phyloP scores from a whole-genome alignment of 1,140 invertebrate genomes.

The Euura saliciscinereae region DNA sequence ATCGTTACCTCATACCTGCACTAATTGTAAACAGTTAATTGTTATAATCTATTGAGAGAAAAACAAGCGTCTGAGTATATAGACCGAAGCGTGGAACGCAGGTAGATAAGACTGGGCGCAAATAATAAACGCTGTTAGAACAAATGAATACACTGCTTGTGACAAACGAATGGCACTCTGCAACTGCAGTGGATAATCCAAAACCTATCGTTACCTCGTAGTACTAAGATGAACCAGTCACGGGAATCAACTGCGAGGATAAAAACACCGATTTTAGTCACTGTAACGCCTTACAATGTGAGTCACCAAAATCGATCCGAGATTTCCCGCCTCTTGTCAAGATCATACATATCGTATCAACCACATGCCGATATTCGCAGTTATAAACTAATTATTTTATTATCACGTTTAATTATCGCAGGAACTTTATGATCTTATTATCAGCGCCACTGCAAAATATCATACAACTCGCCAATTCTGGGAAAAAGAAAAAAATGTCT shows the following conservation, averaged over 20 bases:
- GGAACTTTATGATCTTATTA: too few relatives aligned
- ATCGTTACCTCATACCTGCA: too few relatives aligned
- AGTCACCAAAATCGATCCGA: slow-evolving; percentile 27
- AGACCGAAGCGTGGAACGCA: neutral
- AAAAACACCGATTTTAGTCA: slow-evolving; percentile 36
- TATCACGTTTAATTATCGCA: too few relatives aligned
- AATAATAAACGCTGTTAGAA: neutral
- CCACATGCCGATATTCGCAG: neutral
- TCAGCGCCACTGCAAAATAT: too few relatives aligned
- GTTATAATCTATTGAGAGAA: neutral
- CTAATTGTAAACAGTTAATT: neutral
- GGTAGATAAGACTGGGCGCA: neutral
- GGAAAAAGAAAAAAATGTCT: neutral
- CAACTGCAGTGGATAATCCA: neutral
- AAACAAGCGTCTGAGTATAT: neutral
- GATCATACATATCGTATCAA: neutral
- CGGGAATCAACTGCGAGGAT: slow-evolving; percentile 17
- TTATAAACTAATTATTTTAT: too few relatives aligned
- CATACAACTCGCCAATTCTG: neutral
- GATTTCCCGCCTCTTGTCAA: neutral
- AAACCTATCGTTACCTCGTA: neutral
- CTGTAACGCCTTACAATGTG: slow-evolving; percentile 48
- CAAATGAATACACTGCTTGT: neutral
- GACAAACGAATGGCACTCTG: neutral
- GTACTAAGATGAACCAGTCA: slow-evolving; percentile 18